A percentile compares a stretch with the other conserved stretches of the same genome.
These are phyloP conservation scores for Scleropages formosus DNA, from an alignment of 2,797 vertebrate genomes.

Conservation along the genomic window DNA sequence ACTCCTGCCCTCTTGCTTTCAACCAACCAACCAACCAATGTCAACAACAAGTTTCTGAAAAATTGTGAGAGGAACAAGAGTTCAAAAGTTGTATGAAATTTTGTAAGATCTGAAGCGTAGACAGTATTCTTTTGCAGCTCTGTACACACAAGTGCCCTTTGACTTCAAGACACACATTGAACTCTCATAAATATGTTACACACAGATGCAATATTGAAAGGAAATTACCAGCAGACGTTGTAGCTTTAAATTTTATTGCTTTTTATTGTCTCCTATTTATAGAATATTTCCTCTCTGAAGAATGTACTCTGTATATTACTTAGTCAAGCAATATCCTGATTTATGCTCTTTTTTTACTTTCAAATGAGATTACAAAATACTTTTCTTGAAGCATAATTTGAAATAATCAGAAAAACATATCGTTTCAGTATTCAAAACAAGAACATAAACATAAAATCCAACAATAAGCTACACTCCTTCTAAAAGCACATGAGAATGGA, in stretches of 20 bases:
- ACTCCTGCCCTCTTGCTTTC: too few species aligned
- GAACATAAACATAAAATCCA: not conserved
- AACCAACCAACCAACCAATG: too few species aligned
- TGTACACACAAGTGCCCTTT: constrained; percentile 27
- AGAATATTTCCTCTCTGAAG: constrained; percentile 2
- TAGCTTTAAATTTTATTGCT: constrained; percentile 24
- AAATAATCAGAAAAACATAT: not conserved
- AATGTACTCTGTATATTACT: constrained; percentile 18
- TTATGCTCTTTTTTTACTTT: not conserved
- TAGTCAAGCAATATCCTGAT: constrained; percentile 5
- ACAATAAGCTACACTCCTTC: not conserved
- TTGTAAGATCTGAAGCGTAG: constrained; percentile 23
- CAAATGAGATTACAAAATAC: not conserved
- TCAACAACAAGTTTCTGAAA: not conserved
- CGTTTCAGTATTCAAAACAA: not conserved
- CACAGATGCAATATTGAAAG: constrained; percentile 18
- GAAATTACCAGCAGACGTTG: constrained; percentile 32
- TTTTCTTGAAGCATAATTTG: not conserved
- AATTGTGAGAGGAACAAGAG: not conserved
- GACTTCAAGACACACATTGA: constrained; percentile 16
- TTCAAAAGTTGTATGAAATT: not conserved
- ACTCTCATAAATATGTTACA: constrained; percentile 26
- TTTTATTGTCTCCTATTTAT: constrained; percentile 31
- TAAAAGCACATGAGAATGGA: not conserved
- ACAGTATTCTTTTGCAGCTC: constrained; percentile 26